Base-by-base conservation (phyloP, 1,140 invertebrate genomes). In the Drosophila nikananu region DNA sequence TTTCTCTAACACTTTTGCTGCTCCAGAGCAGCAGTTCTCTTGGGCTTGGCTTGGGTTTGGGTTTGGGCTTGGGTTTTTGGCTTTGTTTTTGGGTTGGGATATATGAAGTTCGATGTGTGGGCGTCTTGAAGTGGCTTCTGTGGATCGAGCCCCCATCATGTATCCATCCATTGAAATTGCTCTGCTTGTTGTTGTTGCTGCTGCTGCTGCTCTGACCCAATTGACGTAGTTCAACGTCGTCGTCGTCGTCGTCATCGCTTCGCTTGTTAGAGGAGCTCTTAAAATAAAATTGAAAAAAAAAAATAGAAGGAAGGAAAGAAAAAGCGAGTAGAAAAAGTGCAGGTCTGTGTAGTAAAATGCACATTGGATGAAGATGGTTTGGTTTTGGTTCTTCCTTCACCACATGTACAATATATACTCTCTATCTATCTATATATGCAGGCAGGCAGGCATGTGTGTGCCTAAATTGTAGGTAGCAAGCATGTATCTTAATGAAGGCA, bases 401-500 rank as follows among this genome's bases (percentile, higher is more conserved):
- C 49, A 65, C 46, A 81, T 39, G 44, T 62, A 70, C 49, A 62
- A 58, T 9, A 59, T n/a, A 70, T 30, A 70, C 35, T 39, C 48
- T 55, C 80, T 59, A 46, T 62, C 15, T 42, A 25, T 46, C 27
- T 59, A 32, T 76, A 21, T 23, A 42, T 27, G 27, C 2, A 25
- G 25, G 27, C 76, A 54, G 44, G 51, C 42, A 12, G 19, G 5
- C 44, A 21, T 42, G 30, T 67, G 51, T 86, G 77, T 59, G 63
- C 63, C 74, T 89, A 89, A 89, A 89, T 90, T 89, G 84, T 89
- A 89, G 84, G 84, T 89, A 89, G 86, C 81, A 89, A 62, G 84
- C 86, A 89, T 90, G 81, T 89, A 86, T 90, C 86, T 90, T 90
- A 90, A 90, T 90, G 86, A 90, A 90, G 86, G 86, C 86, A 90